Conservation (phyloP, 2,113 vertebrate genomes). For the Dinomys branickii region DNA sequence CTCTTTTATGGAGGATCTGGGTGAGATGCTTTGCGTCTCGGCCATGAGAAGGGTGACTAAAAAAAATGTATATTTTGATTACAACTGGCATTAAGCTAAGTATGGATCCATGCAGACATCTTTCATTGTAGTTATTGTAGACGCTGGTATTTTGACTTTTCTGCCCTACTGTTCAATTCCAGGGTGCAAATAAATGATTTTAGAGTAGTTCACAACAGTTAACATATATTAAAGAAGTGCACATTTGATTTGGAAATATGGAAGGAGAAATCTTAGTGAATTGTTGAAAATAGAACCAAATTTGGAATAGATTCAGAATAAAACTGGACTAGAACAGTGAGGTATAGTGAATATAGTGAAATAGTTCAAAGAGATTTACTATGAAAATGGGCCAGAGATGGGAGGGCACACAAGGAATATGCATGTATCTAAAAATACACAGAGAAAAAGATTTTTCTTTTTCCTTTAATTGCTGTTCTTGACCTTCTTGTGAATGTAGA, state of each 20-base stretch:
- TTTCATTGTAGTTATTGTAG: no score
- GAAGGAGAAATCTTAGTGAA: neutral
- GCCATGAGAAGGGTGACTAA: neutral
- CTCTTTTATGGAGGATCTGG: neutral
- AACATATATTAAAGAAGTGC: neutral
- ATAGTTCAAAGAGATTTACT: neutral
- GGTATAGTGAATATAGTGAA: neutral
- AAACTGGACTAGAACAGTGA: neutral
- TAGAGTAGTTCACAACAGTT: neutral
- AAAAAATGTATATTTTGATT: neutral
- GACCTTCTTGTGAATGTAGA: neutral
- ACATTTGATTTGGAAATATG: neutral
- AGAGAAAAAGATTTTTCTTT: neutral
- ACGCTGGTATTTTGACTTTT: neutral
- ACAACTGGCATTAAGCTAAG: neutral
- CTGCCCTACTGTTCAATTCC: neutral
- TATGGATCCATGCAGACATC: neutral
- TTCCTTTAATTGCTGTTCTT: neutral
- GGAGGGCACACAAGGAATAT: neutral
- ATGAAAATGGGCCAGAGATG: neutral
- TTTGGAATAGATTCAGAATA: neutral
- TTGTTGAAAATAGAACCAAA: neutral
- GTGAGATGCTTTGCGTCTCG: neutral
- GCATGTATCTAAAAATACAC: no score
- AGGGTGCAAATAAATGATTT: neutral